phyloP scores from a whole-genome alignment of 2,888 invertebrate genomes.

The Netelia inedita region DNA sequence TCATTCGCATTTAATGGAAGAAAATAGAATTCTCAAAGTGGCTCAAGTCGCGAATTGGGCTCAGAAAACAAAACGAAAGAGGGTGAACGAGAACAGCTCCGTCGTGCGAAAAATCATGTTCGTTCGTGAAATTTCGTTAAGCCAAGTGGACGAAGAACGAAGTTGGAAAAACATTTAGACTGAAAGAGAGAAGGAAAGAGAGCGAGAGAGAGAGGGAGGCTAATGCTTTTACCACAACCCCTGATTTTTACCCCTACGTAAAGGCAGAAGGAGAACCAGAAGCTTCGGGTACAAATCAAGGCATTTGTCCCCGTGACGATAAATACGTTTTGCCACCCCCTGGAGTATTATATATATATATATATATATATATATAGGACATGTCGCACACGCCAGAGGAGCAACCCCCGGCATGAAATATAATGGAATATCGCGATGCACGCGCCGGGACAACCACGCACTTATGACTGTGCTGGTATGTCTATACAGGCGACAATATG shows the following conservation, averaged over 20 bases:
- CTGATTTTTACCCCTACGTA: slow-evolving; percentile 61
- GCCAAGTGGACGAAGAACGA: slow-evolving; percentile 59
- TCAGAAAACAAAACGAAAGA: slow-evolving; percentile 6
- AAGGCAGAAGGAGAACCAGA: slow-evolving; percentile 37
- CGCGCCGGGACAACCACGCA: slow-evolving; percentile 46
- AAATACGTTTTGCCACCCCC: slow-evolving; percentile 79
- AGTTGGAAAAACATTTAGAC: slow-evolving; percentile 72
- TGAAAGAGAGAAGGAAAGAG: slow-evolving; percentile 1
- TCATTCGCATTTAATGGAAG: no score
- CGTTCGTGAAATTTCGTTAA: slow-evolving; percentile 18
- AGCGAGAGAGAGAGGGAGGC: slow-evolving; percentile 27
- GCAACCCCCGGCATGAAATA: slow-evolving; percentile 39
- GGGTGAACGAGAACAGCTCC: slow-evolving; percentile 48
- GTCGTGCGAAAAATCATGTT: slow-evolving; percentile 12
- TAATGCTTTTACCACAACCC: slow-evolving; percentile 71
- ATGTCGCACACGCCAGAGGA: background rate
- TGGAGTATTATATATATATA: slow-evolving; percentile 36
- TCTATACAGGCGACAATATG: slow-evolving; percentile 41
- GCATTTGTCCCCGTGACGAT: slow-evolving; percentile 79
- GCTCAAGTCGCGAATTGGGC: slow-evolving; percentile 3
- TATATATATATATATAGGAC: background rate
- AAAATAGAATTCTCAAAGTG: slow-evolving; percentile 1
- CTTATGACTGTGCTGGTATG: slow-evolving; percentile 54
- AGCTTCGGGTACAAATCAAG: slow-evolving; percentile 81
- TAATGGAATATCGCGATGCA: slow-evolving; percentile 62